These are phyloP conservation scores for Argyresthia albistria DNA, from an alignment of 2,888 invertebrate species.

Conservation along the genomic window DNA sequence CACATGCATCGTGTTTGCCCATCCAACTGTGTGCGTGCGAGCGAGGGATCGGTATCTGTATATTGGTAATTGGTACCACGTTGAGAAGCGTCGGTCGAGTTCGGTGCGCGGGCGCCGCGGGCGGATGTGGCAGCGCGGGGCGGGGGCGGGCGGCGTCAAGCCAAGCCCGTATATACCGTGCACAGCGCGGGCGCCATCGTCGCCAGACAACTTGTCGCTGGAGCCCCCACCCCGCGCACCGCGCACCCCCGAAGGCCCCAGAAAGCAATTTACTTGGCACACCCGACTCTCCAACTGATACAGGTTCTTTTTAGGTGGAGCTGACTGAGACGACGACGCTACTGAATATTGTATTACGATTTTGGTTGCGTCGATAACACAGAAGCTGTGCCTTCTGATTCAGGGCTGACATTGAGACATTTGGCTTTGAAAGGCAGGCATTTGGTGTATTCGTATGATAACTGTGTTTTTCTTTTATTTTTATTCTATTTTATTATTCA, in stretches of 20 bases:
- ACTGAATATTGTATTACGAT: no score
- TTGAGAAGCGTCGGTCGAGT: constrained; percentile 45
- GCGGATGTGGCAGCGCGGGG: constrained; percentile 17
- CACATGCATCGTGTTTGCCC: no score
- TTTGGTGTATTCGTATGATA: no score
- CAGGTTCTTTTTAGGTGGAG: background rate
- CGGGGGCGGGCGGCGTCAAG: constrained; percentile 24
- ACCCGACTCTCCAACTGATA: constrained; percentile 23
- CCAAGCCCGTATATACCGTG: constrained; percentile 33
- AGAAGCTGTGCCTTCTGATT: no score
- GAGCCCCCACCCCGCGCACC: constrained; percentile 25
- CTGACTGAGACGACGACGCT: no score
- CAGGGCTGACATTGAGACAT: background rate
- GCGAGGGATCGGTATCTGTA: background rate
- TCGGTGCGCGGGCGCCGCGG: constrained; percentile 29
- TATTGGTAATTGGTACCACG: constrained; percentile 29
- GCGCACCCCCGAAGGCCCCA: constrained; percentile 8
- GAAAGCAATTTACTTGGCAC: constrained; percentile 36
- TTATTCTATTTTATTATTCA: no score
- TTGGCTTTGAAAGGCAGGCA: no score
- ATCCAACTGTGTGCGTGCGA: background rate
- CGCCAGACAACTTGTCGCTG: constrained; percentile 69
- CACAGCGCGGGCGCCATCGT: constrained; percentile 2
- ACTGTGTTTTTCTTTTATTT: no score
- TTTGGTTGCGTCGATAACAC: no score